Conservation (phyloP, 2,797 vertebrate genomes). For the Pampus argenteus region DNA sequence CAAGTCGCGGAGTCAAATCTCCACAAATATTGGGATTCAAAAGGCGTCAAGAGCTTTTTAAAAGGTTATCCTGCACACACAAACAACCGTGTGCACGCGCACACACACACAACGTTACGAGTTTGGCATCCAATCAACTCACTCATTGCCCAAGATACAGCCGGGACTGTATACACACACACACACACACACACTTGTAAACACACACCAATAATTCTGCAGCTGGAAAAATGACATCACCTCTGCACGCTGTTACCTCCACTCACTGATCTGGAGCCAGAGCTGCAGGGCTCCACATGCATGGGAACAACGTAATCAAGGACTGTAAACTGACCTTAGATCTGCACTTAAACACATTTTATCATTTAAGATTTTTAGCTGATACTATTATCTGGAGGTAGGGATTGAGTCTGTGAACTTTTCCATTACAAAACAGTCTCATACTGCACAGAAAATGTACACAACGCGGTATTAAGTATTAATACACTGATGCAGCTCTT, state of each 20-base stretch:
- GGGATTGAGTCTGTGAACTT: not conserved
- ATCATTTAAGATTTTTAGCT: conserved; percentile 5
- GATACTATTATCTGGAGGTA: not conserved
- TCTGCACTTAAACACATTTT: not conserved
- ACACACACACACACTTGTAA: conserved; percentile 45
- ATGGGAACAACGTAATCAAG: conserved; percentile 24
- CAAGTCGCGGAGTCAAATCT: conserved; percentile 31
- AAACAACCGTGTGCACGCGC: conserved; percentile 25
- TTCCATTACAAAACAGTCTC: too few species aligned
- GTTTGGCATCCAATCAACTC: conserved; percentile 45
- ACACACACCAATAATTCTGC: conserved; percentile 52
- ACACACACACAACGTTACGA: conserved; percentile 37
- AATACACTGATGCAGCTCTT: too few species aligned
- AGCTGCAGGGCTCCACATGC: conserved; percentile 26
- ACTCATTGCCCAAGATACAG: conserved; percentile 19
- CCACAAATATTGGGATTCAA: conserved; percentile 41
- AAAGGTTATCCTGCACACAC: conserved; percentile 22
- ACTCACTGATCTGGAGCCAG: conserved; percentile 50
- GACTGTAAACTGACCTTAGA: conserved; percentile 45
- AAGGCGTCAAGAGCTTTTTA: conserved; percentile 53
- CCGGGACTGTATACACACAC: conserved; percentile 32
- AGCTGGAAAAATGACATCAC: conserved; percentile 68
- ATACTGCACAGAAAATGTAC: too few species aligned
- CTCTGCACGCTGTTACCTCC: conserved; percentile 23
- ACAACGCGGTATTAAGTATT: too few species aligned